These are phyloP conservation scores for Ephestia elutella DNA, from an alignment of 1,140 invertebrate genomes.

Conservation along the genomic window DNA sequence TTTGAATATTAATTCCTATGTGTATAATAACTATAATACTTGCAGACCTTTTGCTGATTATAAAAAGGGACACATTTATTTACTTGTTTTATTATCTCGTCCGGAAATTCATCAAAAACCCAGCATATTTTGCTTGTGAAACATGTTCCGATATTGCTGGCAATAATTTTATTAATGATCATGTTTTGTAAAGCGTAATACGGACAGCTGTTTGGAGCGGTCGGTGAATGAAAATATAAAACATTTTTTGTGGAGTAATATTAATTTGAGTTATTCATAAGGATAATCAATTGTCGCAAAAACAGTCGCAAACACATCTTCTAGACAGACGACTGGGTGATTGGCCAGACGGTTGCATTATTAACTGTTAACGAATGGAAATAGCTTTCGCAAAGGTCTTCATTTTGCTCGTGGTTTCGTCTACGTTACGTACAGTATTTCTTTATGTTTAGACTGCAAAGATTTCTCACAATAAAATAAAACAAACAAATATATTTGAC, in stretches of 20 bases:
- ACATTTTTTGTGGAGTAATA: not conserved
- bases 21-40: slow-evolving; percentile 13
- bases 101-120: not conserved
- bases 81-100: not conserved
- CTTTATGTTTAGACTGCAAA: slow-evolving; percentile 3
- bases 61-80: slow-evolving; percentile 1
- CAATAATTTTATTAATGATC: not conserved
- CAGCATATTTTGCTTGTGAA: not conserved
- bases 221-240: not conserved
- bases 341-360: not conserved
- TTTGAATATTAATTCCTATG: slow-evolving; percentile 24
- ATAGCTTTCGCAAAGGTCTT: not conserved
- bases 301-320: not conserved
- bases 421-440: not conserved
- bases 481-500: too few species aligned
- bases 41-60: slow-evolving; percentile 3
- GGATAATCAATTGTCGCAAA: not conserved
- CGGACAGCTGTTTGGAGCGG: not conserved
- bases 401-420: not conserved
- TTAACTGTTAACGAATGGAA: not conserved
- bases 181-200: not conserved
- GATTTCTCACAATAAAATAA: too few species aligned
- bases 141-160: not conserved
- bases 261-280: not conserved
- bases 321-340: not conserved